Evolutionary conservation across 2,888 invertebrate species (phyloP).

Genomic region (Rhagium mordax): DNA sequence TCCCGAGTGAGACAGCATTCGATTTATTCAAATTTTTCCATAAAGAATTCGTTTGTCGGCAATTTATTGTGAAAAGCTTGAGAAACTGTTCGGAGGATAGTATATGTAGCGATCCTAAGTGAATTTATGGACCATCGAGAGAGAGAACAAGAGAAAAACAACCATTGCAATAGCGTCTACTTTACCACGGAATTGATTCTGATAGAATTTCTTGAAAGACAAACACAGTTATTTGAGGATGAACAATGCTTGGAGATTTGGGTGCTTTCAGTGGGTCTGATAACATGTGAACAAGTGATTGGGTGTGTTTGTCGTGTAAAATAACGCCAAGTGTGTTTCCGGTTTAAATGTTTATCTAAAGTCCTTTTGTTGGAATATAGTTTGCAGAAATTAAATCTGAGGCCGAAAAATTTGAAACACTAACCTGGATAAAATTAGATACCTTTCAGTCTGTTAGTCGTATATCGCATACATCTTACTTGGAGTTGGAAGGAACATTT

Average conservation of each 20-base stretch:
- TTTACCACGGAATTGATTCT: constrained; percentile 2
- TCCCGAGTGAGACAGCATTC: background rate
- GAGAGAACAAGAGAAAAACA: background rate
- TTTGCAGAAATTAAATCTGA: no score
- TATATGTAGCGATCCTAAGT: background rate
- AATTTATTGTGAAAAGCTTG: background rate
- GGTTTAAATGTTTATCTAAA: background rate
- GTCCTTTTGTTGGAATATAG: background rate
- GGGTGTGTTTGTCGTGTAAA: background rate
- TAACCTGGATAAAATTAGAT: no score
- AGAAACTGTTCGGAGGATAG: constrained; percentile 1
- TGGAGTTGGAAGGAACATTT: no score
- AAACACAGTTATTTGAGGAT: constrained; percentile 7
- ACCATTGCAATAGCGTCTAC: background rate
- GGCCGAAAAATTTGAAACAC: no score
- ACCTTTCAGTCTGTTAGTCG: no score
- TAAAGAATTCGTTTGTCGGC: background rate
- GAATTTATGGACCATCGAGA: background rate
- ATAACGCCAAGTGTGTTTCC: background rate
- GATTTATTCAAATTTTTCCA: constrained; percentile 11
- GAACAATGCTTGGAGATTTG: background rate
- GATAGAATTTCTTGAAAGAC: constrained; percentile 5
- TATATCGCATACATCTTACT: no score
- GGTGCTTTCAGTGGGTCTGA: background rate
- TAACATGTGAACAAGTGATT: constrained; percentile 11